Conservation (phyloP, 2,797 vertebrate genomes). For the Carcharodon carcharias region DNA sequence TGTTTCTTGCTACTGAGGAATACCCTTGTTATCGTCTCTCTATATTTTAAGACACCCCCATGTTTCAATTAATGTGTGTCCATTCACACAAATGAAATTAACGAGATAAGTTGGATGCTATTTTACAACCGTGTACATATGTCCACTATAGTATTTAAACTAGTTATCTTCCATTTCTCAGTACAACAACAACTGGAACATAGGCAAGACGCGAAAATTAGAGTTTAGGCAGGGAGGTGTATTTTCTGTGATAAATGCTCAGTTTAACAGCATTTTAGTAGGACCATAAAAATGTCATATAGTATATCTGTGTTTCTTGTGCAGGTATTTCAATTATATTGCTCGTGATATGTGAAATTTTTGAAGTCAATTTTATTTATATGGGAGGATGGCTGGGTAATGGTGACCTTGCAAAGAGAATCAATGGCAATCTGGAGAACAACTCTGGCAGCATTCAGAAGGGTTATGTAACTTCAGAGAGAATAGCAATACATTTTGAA, state of each 20-base stretch:
- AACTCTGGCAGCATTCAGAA: background rate
- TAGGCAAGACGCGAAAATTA: background rate
- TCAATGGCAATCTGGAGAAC: background rate
- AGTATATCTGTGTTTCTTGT: background rate
- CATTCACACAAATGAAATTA: slow-evolving; percentile 4
- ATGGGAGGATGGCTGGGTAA: background rate
- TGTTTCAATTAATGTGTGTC: background rate
- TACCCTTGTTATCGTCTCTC: background rate
- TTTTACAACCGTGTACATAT: background rate
- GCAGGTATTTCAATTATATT: background rate
- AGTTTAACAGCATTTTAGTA: background rate
- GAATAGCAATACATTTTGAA: background rate
- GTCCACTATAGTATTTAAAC: background rate
- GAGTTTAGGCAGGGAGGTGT: background rate
- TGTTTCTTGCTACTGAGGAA: background rate
- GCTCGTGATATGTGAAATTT: background rate
- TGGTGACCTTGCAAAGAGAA: background rate
- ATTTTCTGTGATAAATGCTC: background rate
- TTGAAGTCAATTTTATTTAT: slow-evolving; percentile 1
- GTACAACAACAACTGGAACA: background rate
- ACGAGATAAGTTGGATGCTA: background rate
- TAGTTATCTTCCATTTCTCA: background rate
- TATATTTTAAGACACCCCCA: background rate
- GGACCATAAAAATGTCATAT: background rate
- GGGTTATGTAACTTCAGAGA: background rate